Percentiles rank a stretch among this genome's conserved stretches.
phyloP scores from a whole-genome alignment of 2,113 vertebrate genomes.

The Sorex fumeus region DNA sequence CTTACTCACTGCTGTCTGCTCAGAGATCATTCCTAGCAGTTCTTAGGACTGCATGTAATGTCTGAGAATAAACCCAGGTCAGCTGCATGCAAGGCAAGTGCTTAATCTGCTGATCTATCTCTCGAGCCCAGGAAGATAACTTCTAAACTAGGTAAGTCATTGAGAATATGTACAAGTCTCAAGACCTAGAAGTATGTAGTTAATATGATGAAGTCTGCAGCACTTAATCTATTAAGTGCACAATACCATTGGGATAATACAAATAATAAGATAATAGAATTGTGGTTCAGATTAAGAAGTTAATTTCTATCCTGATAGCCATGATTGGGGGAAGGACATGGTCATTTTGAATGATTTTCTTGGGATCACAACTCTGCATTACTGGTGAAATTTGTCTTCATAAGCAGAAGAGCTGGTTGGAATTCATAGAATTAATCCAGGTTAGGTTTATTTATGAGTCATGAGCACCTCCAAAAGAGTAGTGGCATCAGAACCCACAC shows the following conservation, averaged over 20 bases:
- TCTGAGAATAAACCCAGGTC: no score
- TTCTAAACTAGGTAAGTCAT: no score
- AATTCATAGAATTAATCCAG: neutral
- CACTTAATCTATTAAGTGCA: neutral
- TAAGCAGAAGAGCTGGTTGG: neutral
- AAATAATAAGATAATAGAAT: neutral
- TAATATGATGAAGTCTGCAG: neutral
- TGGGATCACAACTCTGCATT: neutral
- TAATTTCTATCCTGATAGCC: conserved; percentile 6
- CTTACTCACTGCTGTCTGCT: no score
- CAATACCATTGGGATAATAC: neutral
- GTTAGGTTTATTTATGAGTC: neutral
- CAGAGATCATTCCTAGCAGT: no score
- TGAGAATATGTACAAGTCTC: no score
- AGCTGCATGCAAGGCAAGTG: no score
- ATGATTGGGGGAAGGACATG: neutral
- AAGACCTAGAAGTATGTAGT: neutral
- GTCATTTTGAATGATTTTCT: neutral
- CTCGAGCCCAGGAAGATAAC: no score
- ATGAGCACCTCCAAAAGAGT: neutral
- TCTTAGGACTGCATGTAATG: no score
- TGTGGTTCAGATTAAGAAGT: neutral
- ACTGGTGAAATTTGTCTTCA: neutral
- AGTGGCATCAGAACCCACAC: no score
- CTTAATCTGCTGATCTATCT: no score